phyloP scores from a whole-genome alignment of 2,113 vertebrate species.

The Ellobius talpinus region DNA sequence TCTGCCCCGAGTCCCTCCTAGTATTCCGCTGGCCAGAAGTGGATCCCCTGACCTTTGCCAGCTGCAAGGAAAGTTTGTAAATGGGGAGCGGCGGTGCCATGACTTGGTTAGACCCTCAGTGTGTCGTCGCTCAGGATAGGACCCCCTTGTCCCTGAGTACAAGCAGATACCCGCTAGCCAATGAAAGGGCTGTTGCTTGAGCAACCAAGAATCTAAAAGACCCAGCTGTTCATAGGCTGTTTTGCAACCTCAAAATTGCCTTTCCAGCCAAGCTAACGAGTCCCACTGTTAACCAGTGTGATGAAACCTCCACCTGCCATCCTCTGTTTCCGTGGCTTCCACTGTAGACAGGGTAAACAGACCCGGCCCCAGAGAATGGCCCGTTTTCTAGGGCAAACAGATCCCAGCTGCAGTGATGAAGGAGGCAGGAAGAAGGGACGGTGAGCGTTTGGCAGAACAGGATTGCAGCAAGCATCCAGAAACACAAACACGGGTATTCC shows the following conservation, averaged over 20 bases:
- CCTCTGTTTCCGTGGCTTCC: neutral
- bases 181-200: neutral
- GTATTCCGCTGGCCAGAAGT: neutral
- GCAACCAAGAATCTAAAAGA: neutral
- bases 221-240: neutral
- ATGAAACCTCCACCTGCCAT: neutral
- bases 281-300: neutral
- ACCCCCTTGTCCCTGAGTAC: neutral
- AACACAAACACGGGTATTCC: neutral
- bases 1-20: neutral
- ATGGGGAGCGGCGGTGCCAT: accelerated
- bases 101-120: neutral
- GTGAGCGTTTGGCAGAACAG: neutral
- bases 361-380: neutral
- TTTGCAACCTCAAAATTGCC: conserved; percentile 9
- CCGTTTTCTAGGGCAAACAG: conserved; percentile 11
- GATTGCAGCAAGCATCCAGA: neutral
- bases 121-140: neutral
- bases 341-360: neutral
- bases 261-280: conserved; percentile 17
- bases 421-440: neutral
- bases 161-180: neutral
- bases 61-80: neutral
- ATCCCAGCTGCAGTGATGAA: neutral
- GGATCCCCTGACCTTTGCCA: neutral